Base-by-base conservation (phyloP, 2,888 invertebrate genomes). In the Hemaris fuciformis region DNA sequence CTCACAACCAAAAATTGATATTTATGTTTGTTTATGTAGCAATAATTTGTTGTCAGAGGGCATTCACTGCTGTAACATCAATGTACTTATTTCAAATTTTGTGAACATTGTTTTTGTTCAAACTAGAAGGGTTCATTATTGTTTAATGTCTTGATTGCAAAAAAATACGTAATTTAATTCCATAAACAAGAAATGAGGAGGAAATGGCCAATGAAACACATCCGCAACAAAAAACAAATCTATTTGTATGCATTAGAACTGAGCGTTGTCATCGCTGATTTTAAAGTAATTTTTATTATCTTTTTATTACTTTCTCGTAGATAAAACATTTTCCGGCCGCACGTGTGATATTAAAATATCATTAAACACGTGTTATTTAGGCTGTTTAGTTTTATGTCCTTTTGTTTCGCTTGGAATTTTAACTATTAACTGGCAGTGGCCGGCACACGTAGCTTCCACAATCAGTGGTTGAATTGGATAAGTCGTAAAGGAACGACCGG, bases 351-450 rank as follows among this genome's bases (percentile, higher is more conserved):
- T 53, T 53, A 53, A 53, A 53, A 53, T 27, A 31, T 27, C 53
- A 53, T 53, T 53, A 53, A 46, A 53, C 53, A 53, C 53, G 53
- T 53, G 53, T 53, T 53, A 27, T 53, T 53, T 53, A 53, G 31
- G 53, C 53, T 31, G 31, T 53, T 53, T 53, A 53, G 53, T 53
- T 53, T 53, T 53, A 53, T 31, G 31, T 31, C 27, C 53, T 53
- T 53, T 53, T 53, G 53, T 53, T 31, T 31, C 10, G 31, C 10
- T 53, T 31, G 31, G 31, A 53, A 53, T 53, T 31, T 18, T 31
- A 53, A 53, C 53, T 53, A 38, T 38, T 38, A 48, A 48, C 8
- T 15, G 18, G 1, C 18, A 10, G 53, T 31, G 31, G 53, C 31
- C 27, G 53, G 53, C 31, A 18, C 53, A 7, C 27, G 31, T 53